Evolutionary conservation across 2,888 invertebrate genomes (phyloP).

Genomic region (Psylliodes chrysocephalus): DNA sequence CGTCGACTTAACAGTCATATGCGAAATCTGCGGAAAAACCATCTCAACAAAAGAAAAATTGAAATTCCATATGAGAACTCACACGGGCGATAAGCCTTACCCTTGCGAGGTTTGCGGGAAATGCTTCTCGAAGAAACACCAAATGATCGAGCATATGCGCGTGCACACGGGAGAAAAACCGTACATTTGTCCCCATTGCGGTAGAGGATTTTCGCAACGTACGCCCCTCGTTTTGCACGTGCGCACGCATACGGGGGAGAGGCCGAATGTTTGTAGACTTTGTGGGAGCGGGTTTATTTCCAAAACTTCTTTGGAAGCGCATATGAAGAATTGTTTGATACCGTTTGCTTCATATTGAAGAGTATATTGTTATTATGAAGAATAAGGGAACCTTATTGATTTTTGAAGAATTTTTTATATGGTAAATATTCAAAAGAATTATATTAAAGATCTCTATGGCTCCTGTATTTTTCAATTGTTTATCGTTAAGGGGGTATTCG

Average conservation of each 20-base stretch:
- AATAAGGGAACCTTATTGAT: neutral
- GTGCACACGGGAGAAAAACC: slow-evolving; percentile 54
- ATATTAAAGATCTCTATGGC: no score
- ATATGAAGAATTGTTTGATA: slow-evolving; percentile 56
- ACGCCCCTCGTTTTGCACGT: slow-evolving; percentile 51
- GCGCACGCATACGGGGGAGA: slow-evolving; percentile 48
- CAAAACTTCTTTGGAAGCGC: slow-evolving; percentile 58
- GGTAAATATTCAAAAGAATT: no score
- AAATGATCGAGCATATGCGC: slow-evolving; percentile 49
- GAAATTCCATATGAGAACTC: slow-evolving; percentile 51
- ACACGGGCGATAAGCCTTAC: slow-evolving; percentile 54
- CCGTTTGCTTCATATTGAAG: slow-evolving; percentile 30
- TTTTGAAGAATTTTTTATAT: no score
- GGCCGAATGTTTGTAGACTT: slow-evolving; percentile 42
- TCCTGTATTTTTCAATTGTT: no score
- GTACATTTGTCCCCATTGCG: slow-evolving; percentile 51
- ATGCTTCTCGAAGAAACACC: slow-evolving; percentile 46
- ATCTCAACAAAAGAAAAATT: slow-evolving; percentile 49
- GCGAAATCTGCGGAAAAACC: slow-evolving; percentile 51
- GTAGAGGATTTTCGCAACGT: slow-evolving; percentile 53
- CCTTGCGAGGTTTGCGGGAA: slow-evolving; percentile 48
- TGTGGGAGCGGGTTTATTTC: slow-evolving; percentile 57
- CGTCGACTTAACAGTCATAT: slow-evolving; percentile 64
- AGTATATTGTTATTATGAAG: no score
- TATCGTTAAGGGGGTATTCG: no score